Evolutionary conservation across 2,113 vertebrate species (phyloP).

Genomic region (Coracopsis vasa): DNA sequence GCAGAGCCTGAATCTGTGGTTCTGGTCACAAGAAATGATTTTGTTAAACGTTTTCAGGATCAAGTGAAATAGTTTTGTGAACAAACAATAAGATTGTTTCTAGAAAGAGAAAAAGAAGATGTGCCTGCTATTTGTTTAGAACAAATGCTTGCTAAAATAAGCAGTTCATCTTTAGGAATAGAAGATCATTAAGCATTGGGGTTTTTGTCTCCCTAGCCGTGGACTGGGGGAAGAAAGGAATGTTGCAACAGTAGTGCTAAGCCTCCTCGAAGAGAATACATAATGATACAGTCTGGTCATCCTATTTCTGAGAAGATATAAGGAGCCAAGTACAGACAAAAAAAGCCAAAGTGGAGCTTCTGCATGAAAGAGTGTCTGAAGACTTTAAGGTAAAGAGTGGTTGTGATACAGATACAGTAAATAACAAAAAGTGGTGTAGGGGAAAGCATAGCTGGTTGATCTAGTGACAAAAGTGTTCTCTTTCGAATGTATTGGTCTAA

Average conservation of each 20-base stretch:
- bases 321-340: background rate
- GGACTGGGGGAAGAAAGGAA: background rate
- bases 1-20: background rate
- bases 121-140: background rate
- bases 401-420: background rate
- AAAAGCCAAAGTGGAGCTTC: background rate
- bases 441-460: background rate
- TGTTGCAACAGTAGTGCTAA: background rate
- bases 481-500: background rate
- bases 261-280: background rate
- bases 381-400: background rate
- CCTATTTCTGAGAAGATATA: background rate
- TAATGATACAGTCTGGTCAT: background rate
- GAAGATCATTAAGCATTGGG: background rate
- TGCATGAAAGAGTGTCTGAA: background rate
- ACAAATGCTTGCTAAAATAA: background rate
- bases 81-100: background rate
- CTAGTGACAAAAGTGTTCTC: background rate
- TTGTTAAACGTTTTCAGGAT: background rate
- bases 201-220: background rate
- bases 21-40: background rate
- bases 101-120: background rate
- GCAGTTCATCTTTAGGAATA: background rate
- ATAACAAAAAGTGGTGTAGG: background rate
- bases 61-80: background rate